These are phyloP conservation scores for Scartelaos histophorus DNA, from an alignment of 2,113 vertebrate genomes.

Conservation along the genomic window DNA sequence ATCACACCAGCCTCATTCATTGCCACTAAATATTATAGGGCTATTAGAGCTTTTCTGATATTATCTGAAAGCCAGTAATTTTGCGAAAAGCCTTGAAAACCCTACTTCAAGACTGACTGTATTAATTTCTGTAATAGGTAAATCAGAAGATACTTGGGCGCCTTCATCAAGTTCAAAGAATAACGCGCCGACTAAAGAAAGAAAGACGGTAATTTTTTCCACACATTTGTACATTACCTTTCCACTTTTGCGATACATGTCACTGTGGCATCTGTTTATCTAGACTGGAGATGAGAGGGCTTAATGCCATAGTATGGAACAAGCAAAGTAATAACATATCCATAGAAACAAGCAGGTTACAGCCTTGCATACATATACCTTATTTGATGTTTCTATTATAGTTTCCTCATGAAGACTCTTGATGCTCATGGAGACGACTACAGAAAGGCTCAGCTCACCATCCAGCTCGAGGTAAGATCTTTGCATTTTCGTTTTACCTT, in stretches of 20 bases:
- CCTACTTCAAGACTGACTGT: not conserved
- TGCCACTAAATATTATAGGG: not conserved
- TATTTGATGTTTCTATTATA: conserved; percentile 37
- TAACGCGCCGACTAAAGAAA: conserved; percentile 84
- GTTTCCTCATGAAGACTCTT: conserved; percentile 89
- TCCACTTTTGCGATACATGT: not conserved
- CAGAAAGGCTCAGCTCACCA: conserved; percentile 83
- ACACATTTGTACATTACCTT: not conserved
- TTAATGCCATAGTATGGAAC: too few relatives aligned
- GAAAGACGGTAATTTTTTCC: conserved; percentile 79
- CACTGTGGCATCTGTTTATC: too few relatives aligned
- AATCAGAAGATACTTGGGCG: conserved; percentile 86
- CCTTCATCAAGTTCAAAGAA: conserved; percentile 87
- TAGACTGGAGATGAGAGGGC: too few relatives aligned
- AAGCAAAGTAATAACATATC: too few relatives aligned
- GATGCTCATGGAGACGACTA: conserved; percentile 88
- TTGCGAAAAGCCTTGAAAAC: not conserved
- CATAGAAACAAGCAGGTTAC: not conserved
- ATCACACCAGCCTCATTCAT: not conserved
- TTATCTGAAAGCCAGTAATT: not conserved
- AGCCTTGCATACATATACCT: not conserved
- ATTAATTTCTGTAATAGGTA: conserved; percentile 70
- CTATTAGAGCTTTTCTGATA: not conserved
- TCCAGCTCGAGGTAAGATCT: conserved; percentile 83
- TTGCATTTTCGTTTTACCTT: not conserved